Conservation (phyloP, 2,797 vertebrate genomes). For the Poeciliopsis gracilis region DNA sequence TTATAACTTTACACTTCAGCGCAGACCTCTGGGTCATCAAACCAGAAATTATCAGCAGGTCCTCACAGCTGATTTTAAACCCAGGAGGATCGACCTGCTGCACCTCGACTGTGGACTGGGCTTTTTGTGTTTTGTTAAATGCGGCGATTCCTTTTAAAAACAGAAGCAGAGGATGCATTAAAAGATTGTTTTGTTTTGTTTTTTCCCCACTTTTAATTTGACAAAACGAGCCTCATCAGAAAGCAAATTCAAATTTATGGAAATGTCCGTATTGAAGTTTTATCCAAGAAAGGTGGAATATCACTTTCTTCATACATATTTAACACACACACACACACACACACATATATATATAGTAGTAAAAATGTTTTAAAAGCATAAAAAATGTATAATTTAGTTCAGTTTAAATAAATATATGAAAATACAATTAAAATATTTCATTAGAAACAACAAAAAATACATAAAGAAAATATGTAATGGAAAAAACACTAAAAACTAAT, state of each 20-base stretch:
- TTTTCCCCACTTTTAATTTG: background rate
- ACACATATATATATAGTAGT: background rate
- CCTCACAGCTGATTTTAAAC: background rate
- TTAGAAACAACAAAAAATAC: background rate
- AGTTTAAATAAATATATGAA: background rate
- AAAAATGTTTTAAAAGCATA: background rate
- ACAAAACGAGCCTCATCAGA: background rate
- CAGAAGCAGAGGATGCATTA: background rate
- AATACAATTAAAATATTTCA: background rate
- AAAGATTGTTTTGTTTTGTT: background rate
- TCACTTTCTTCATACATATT: background rate
- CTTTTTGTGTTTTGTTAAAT: background rate
- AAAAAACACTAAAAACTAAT: background rate
- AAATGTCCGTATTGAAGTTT: background rate
- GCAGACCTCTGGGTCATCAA: background rate
- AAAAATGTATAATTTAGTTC: background rate
- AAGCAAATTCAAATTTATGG: background rate
- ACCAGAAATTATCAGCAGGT: background rate
- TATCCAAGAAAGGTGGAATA: background rate
- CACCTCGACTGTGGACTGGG: background rate
- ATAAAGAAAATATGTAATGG: background rate
- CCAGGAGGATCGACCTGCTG: background rate
- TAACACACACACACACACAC: too few species aligned
- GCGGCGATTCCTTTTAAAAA: background rate
- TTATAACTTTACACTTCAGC: slow-evolving; percentile 2